Evolutionary conservation across 2,113 vertebrate species (phyloP).

Genomic region (Dasyurus viverrinus): DNA sequence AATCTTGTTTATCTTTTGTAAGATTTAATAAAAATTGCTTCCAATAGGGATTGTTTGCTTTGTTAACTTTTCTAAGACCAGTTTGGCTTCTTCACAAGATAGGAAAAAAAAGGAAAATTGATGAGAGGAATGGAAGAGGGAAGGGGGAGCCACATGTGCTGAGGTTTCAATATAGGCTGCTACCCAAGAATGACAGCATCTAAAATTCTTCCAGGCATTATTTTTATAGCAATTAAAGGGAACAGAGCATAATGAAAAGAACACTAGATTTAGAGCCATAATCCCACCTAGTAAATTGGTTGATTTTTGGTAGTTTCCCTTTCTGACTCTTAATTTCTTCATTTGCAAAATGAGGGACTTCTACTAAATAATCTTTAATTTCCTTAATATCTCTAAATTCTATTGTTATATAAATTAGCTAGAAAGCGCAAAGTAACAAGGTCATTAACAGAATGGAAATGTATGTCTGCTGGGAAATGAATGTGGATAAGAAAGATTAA

Average conservation of each 20-base stretch:
- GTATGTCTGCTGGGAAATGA: background rate
- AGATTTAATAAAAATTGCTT: background rate
- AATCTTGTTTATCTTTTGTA: background rate
- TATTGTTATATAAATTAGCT: background rate
- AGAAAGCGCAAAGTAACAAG: background rate
- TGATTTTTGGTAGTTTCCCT: background rate
- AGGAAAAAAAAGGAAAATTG: background rate
- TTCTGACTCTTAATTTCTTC: background rate
- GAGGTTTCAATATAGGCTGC: background rate
- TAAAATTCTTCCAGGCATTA: background rate
- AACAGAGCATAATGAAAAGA: background rate
- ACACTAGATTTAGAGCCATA: background rate
- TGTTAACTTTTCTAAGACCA: background rate
- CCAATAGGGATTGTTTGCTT: background rate
- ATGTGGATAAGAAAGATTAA: background rate
- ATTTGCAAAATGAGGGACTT: background rate
- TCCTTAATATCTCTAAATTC: background rate
- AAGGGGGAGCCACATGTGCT: background rate
- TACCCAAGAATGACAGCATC: background rate
- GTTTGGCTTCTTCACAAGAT: background rate
- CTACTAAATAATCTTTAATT: background rate
- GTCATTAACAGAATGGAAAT: background rate
- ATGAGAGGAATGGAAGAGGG: background rate
- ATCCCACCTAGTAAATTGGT: background rate
- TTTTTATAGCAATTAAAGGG: background rate